Conservation (phyloP, 2,888 invertebrate species). For the Pollenia angustigena region DNA sequence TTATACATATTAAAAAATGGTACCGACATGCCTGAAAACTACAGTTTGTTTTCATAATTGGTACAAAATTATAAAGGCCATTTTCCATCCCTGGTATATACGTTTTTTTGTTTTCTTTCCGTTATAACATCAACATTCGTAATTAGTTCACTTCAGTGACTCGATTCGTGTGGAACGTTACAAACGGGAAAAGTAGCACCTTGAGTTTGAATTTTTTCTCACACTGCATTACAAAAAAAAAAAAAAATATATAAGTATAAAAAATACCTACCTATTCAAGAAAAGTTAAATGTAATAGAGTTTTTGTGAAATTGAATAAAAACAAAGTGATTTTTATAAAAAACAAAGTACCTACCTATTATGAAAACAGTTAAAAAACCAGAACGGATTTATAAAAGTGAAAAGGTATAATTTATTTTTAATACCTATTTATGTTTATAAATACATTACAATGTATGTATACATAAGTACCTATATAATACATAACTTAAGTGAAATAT, state of each 20-base stretch:
- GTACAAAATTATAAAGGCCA: too few relatives aligned
- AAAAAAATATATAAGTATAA: not conserved
- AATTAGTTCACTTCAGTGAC: slow-evolving; percentile 77
- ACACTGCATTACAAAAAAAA: slow-evolving; percentile 11
- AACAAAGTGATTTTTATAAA: slow-evolving; percentile 5
- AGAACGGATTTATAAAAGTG: not conserved
- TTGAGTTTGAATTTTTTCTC: slow-evolving; percentile 55
- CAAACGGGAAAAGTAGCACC: slow-evolving; percentile 61
- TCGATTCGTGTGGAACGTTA: slow-evolving; percentile 78
- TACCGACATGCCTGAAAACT: too few relatives aligned
- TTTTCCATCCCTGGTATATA: too few relatives aligned
- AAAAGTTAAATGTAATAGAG: slow-evolving; percentile 23
- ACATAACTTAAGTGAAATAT: slow-evolving; percentile 4
- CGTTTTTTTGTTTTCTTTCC: slow-evolving; percentile 14
- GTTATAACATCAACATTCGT: slow-evolving; percentile 39
- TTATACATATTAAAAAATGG: too few relatives aligned
- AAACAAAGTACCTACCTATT: slow-evolving; percentile 21
- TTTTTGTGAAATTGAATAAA: slow-evolving; percentile 53
- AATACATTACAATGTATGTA: not conserved
- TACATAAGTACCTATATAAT: not conserved
- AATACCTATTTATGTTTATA: too few relatives aligned
- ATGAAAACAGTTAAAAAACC: not conserved
- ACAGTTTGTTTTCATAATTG: too few relatives aligned
- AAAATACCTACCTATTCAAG: slow-evolving; percentile 8
- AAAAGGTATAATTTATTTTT: not conserved